These are phyloP conservation scores for Cercopithecus neglectus DNA, from an alignment of 2,797 vertebrate species.

Conservation along the genomic window DNA sequence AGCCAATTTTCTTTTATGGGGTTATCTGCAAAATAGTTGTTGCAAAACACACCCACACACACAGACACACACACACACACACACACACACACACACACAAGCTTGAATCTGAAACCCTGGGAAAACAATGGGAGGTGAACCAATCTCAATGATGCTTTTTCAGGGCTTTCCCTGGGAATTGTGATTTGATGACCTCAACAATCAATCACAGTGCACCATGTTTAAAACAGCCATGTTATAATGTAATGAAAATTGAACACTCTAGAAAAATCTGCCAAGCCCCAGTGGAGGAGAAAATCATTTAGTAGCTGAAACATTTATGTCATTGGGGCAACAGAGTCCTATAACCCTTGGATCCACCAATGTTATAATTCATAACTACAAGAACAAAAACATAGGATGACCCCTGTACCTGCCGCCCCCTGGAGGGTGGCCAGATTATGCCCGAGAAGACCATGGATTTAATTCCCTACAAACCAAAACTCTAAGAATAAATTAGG, in stretches of 20 bases:
- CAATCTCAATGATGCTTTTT: neutral
- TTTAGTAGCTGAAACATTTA: constrained; percentile 2
- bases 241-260: constrained; percentile 49
- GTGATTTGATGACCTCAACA: constrained; percentile 21
- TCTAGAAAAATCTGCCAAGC: constrained; percentile 19
- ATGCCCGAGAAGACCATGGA: neutral
- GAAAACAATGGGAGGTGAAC: neutral
- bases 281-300: constrained; percentile 25
- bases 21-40: constrained; percentile 8
- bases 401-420: too few relatives aligned
- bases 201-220: neutral
- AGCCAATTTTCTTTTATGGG: constrained; percentile 55
- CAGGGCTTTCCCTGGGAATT: neutral
- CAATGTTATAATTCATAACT: neutral
- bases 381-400: neutral
- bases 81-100: neutral
- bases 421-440: neutral
- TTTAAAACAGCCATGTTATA: constrained; percentile 47
- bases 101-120: neutral
- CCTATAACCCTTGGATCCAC: neutral
- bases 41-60: neutral
- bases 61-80: too few relatives aligned
- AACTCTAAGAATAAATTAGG: neutral
- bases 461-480: neutral
- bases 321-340: neutral